Base-by-base conservation (phyloP, 2,888 invertebrate genomes). In the Carpatolechia fugitivella region DNA sequence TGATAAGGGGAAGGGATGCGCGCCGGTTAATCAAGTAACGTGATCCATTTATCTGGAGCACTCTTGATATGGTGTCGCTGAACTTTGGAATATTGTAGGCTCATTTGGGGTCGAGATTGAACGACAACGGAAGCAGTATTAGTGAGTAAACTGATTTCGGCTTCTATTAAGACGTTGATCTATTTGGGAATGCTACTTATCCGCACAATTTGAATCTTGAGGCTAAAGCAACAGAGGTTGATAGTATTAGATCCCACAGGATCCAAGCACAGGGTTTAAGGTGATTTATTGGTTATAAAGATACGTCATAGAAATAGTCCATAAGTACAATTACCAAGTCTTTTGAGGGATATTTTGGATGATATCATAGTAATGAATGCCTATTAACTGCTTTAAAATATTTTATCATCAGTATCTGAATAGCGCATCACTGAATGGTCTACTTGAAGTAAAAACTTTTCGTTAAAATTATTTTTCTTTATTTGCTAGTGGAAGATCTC, bases 21-120 rank as follows among this genome's bases (percentile, higher is more conserved):
- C 77, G 76, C 80, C 82, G 85, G 87, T 88, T 89, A 89, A 89
- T 89, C 88, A 89, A 88, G 89, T 89, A 88, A 88, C 88, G 86
- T 85, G 88, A 89, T 87, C 88, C 87, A 86, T 89, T 89, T 89
- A 89, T 89, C 85, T 85, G 78, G 81, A 85, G 86, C 76, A 80
- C 84, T 85, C 85, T 85, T 86, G 87, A 86, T 88, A 87, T 80
- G 80, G 78, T 78, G 78, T 78, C 76, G 76, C 74, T 83, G 83
- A 83, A 82, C 82, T 82, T 85, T 79, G 76, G 80, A 85, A 86
- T 85, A 87, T 88, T 82, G 83, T 77, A 75, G 70, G 74, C 76
- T 80, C 76, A 80, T 84, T 84, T 75, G 66, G 49, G 71, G 74
- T 65, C 63, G 68, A 71, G 80, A 81, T 80, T 81, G 73, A 70